Base-by-base conservation (phyloP, 2,888 invertebrate genomes). In the Drosophila percnosoma region DNA sequence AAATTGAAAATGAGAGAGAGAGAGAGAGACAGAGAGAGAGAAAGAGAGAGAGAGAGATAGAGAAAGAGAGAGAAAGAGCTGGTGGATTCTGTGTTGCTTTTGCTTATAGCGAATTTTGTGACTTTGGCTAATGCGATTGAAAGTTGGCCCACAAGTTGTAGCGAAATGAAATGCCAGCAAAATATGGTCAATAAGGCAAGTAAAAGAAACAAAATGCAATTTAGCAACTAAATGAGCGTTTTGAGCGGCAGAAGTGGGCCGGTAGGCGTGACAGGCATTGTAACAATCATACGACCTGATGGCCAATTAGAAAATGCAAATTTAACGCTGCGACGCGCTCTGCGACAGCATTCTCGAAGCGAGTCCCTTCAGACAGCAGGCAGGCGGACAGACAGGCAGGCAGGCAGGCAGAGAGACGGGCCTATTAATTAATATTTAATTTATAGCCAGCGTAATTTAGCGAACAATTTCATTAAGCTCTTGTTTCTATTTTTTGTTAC, bases 361-460 rank as follows among this genome's bases (percentile, higher is more conserved):
- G 53, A 36, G 51, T 75, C 58, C 62, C 34, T 58, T 59, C 62
- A 54, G 69, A 53, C 52, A 27, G 31, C 45, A 21, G 27, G 29
- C 38, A n/a, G 5, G 11, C 7, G 15, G 21, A 21, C 31, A 11
- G n/a, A n/a, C 53, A 49, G 40, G 11, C 48, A 33, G 42, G 11
- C 10, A 11, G 42, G 29, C 45, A 2, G 29, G 10, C 8, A 31
- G 21, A 36, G 24, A 31, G 61, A 63, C 74, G 51, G 69, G 78
- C 59, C 89, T 89, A 84, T 84, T 84, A 84, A 89, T 89, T 82
- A 87, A 84, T 89, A 84, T 89, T 89, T 89, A 84, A 89, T 87
- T 84, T 85, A 89, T 84, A 71, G 73, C 73, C 62, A 21, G 55
- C 63, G 62, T 73, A 80, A 72, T 70, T 84, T 64, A 53, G 80